phyloP scores from a whole-genome alignment of 2,113 vertebrate genomes.

The Caranx melampygus region DNA sequence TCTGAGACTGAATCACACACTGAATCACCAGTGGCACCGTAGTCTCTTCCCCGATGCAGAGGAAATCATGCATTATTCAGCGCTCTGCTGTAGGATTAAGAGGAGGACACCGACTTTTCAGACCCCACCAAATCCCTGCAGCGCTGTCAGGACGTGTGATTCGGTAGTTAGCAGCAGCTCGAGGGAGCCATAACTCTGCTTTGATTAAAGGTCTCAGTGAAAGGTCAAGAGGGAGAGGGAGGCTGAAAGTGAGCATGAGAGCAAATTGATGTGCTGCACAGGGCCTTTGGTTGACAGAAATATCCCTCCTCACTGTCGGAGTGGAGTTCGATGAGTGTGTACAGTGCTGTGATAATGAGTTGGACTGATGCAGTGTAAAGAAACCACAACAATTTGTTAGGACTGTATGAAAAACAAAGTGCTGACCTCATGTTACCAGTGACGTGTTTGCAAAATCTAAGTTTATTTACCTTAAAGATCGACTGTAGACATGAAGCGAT shows the following conservation, averaged over 20 bases:
- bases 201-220: conserved; percentile 70
- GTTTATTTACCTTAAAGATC: too few species aligned
- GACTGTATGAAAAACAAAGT: too few species aligned
- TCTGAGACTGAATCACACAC: conserved; percentile 26
- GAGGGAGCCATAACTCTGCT: conserved; percentile 55
- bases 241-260: conserved; percentile 22
- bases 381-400: too few species aligned
- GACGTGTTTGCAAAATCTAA: too few species aligned
- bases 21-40: conserved; percentile 43
- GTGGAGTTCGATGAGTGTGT: conserved; percentile 3
- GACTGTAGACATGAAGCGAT: too few species aligned
- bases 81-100: conserved; percentile 44
- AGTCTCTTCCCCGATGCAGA: conserved; percentile 6
- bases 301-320: conserved; percentile 26
- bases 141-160: conserved; percentile 53
- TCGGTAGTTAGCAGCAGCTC: conserved; percentile 49
- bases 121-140: conserved; percentile 49
- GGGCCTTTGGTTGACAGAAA: conserved; percentile 50
- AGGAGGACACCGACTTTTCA: conserved; percentile 41
- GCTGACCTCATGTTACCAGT: too few species aligned
- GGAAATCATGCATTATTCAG: conserved; percentile 61
- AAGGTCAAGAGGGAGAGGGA: conserved; percentile 68
- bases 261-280: conserved; percentile 56
- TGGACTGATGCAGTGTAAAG: conserved; percentile 5
- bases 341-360: conserved; percentile 20